These are phyloP conservation scores for Riptortus pedestris DNA, from an alignment of 1,140 invertebrate species.

Conservation along the genomic window DNA sequence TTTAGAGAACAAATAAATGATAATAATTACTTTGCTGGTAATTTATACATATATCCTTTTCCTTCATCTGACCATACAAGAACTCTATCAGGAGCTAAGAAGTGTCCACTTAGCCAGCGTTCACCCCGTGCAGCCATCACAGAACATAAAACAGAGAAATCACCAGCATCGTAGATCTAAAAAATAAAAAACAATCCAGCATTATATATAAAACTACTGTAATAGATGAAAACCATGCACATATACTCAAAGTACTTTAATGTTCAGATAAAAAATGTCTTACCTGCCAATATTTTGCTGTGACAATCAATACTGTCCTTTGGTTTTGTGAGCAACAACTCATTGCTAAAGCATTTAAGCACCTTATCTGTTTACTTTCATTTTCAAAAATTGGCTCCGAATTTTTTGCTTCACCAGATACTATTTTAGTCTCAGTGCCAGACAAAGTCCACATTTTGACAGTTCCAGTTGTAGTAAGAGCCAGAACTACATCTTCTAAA, in stretches of 20 bases:
- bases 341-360: conserved; percentile 83
- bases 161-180: conserved; percentile 78
- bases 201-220: background rate
- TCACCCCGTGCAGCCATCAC: conserved; percentile 72
- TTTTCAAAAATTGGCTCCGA: conserved; percentile 87
- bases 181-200: conserved; percentile 30
- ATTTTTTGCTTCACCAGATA: conserved; percentile 36
- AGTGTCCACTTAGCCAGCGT: conserved; percentile 90
- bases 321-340: conserved; percentile 93
- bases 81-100: conserved; percentile 78
- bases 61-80: conserved; percentile 89
- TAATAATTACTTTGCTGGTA: conserved; percentile 77
- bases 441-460: conserved; percentile 96
- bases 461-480: conserved; percentile 89
- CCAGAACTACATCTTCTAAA: conserved; percentile 91
- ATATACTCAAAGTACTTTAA: too few species aligned
- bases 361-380: conserved; percentile 93
- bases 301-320: conserved; percentile 90
- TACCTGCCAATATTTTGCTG: conserved; percentile 96
- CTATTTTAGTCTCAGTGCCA: conserved; percentile 67
- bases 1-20: background rate
- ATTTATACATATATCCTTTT: conserved; percentile 85
- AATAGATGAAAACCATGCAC: background rate
- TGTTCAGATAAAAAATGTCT: too few species aligned
- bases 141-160: conserved; percentile 88